A percentile compares a stretch with the other conserved stretches of the same genome.
Conservation (phyloP, 2,888 invertebrate species). For the Taphrorychus bicolor region DNA sequence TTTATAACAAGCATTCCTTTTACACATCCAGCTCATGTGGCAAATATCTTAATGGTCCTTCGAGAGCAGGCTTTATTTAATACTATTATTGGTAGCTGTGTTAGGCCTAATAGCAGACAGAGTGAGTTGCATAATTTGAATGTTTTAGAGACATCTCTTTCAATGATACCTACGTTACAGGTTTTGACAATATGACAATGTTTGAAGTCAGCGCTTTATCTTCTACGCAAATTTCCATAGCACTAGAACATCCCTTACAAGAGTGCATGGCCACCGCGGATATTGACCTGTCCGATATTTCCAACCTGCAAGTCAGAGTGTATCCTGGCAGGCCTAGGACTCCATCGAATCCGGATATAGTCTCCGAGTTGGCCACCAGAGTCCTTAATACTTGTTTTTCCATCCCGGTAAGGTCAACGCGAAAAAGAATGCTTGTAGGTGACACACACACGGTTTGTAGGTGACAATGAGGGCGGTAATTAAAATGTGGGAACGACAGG, state of each 20-base stretch:
- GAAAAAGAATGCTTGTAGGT: neutral
- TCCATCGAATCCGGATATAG: constrained; percentile 59
- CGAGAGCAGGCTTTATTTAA: constrained; percentile 94
- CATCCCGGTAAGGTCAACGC: constrained; percentile 89
- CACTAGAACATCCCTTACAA: constrained; percentile 90
- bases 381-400: constrained; percentile 86
- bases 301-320: constrained; percentile 74
- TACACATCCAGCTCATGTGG: constrained; percentile 92
- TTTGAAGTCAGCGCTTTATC: constrained; percentile 92
- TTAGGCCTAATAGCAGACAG: constrained; percentile 81
- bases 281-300: constrained; percentile 82
- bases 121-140: constrained; percentile 66
- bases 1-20: constrained; percentile 85
- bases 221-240: constrained; percentile 87
- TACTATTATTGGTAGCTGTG: constrained; percentile 86
- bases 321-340: constrained; percentile 69
- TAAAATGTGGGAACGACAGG: constrained; percentile 83
- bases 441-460: constrained; percentile 17
- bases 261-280: constrained; percentile 94
- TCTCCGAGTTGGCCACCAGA: constrained; percentile 66
- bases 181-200: constrained; percentile 80
- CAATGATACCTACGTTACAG: constrained; percentile 53
- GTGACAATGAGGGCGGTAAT: constrained; percentile 82
- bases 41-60: constrained; percentile 82
- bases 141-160: neutral